Evolutionary conservation across 2,797 vertebrate species (phyloP).

Genomic region (Lerista edwardsae): DNA sequence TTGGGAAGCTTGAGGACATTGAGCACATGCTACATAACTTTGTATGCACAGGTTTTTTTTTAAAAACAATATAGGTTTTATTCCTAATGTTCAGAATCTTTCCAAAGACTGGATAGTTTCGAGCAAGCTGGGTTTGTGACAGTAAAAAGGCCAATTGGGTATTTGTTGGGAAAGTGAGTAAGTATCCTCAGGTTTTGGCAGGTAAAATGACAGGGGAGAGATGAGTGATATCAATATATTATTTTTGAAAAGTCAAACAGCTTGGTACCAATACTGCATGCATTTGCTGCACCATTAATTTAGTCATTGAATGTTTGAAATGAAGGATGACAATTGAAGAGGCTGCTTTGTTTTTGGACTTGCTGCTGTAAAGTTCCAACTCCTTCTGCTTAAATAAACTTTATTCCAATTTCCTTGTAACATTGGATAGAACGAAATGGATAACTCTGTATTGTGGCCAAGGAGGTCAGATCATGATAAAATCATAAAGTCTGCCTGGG

Average conservation of each 20-base stretch:
- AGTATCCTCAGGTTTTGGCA: neutral
- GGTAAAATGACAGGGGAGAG: neutral
- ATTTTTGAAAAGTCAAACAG: neutral
- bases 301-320: neutral
- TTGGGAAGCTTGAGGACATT: neutral
- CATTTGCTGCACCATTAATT: neutral
- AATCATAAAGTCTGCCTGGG: neutral
- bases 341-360: neutral
- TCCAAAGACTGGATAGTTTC: neutral
- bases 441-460: neutral
- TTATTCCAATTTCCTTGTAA: neutral
- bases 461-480: neutral
- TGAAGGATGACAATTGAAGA: neutral
- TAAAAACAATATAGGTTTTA: neutral
- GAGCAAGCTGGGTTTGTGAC: neutral
- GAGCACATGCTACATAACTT: too few relatives aligned
- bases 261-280: too few relatives aligned
- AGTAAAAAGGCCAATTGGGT: neutral
- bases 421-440: neutral
- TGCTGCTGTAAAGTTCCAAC: neutral
- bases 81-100: neutral
- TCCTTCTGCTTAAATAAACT: neutral
- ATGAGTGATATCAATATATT: neutral
- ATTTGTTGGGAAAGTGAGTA: neutral
- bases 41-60: neutral